phyloP scores from a whole-genome alignment of 2,888 invertebrate genomes.

The Platycheirus albimanus region DNA sequence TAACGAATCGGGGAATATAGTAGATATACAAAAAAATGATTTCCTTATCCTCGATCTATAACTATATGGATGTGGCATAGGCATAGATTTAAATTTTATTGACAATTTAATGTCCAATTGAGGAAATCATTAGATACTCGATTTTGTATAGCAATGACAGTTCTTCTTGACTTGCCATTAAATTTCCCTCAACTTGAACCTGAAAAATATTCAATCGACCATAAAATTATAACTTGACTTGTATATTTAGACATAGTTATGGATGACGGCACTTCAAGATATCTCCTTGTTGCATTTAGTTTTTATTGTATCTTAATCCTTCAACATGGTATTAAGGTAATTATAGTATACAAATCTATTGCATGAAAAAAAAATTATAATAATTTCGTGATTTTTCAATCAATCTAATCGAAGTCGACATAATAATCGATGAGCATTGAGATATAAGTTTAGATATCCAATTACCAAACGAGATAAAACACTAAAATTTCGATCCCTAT shows the following conservation, averaged over 20 bases:
- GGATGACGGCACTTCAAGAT: not conserved
- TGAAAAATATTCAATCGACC: constrained; percentile 1
- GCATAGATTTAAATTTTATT: constrained; percentile 13
- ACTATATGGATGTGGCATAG: not conserved
- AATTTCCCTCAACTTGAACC: constrained; percentile 43
- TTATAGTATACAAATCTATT: not conserved
- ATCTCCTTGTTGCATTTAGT: constrained; percentile 20
- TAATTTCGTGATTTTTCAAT: constrained; percentile 42
- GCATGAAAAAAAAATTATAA: not conserved
- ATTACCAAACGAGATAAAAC: constrained; percentile 20
- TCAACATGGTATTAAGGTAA: not conserved
- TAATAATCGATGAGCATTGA: constrained; percentile 27
- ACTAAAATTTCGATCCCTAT: constrained; percentile 45
- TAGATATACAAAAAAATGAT: not conserved
- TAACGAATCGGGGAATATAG: not conserved
- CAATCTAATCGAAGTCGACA: constrained; percentile 10
- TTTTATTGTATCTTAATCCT: constrained; percentile 41
- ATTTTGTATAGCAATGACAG: constrained; percentile 13
- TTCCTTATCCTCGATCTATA: constrained; percentile 31
- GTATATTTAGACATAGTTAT: not conserved
- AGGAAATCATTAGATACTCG: constrained; percentile 19
- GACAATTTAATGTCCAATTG: constrained; percentile 49
- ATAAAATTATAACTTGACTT: constrained; percentile 38
- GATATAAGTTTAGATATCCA: constrained; percentile 27
- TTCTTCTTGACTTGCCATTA: constrained; percentile 37